These are phyloP conservation scores for Drosophila cardini DNA, from an alignment of 1,140 invertebrate species.

Conservation along the genomic window DNA sequence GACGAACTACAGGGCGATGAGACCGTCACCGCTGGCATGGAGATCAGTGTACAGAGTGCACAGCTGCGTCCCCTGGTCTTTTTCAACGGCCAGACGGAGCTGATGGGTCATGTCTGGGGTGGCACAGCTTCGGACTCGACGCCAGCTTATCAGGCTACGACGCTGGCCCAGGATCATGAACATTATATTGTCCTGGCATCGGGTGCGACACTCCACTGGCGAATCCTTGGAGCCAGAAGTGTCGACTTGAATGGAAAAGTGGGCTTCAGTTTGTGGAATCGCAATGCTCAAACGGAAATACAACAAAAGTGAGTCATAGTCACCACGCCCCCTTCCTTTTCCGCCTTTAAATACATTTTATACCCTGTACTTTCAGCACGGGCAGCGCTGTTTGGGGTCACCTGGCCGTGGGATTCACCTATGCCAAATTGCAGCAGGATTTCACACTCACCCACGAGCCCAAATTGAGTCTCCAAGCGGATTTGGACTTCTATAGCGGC, in stretches of 20 bases:
- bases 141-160: conserved; percentile 91
- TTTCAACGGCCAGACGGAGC: conserved; percentile 92
- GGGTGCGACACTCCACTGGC: conserved; percentile 90
- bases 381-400: conserved; percentile 89
- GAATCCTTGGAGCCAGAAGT: conserved; percentile 90
- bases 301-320: conserved; percentile 88
- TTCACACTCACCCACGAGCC: conserved; percentile 90
- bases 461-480: conserved; percentile 90
- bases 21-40: conserved; percentile 92
- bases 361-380: conserved; percentile 86
- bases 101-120: conserved; percentile 96
- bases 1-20: conserved; percentile 86
- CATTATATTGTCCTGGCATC: conserved; percentile 89
- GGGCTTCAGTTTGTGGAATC: conserved; percentile 94
- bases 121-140: conserved; percentile 93
- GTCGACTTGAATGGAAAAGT: conserved; percentile 94
- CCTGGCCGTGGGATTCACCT: conserved; percentile 88
- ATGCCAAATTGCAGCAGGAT: conserved; percentile 89
- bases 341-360: background rate
- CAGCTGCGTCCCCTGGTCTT: conserved; percentile 93
- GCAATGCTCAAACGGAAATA: conserved; percentile 93
- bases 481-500: conserved; percentile 92
- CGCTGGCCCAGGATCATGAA: conserved; percentile 90
- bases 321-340: background rate
- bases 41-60: conserved; percentile 91